Conservation (phyloP, 1,140 invertebrate species). For the Drosophila arawakana region DNA sequence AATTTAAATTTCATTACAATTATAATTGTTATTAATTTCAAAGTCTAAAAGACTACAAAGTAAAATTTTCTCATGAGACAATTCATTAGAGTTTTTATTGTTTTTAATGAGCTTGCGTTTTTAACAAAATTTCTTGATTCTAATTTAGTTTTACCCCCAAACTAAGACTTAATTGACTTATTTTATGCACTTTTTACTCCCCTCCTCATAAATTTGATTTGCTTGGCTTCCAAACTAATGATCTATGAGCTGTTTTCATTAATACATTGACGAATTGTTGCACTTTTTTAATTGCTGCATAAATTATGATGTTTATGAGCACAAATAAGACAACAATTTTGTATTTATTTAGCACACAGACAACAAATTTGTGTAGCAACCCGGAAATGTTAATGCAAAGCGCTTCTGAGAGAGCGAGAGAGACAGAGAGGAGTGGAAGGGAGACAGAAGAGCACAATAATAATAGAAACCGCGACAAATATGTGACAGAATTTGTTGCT, state of each 20-base stretch:
- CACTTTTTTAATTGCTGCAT: constrained; percentile 40
- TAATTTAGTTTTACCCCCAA: too few relatives aligned
- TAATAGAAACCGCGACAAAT: constrained; percentile 39
- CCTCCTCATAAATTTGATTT: background rate
- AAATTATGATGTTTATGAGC: constrained; percentile 49
- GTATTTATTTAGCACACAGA: constrained; percentile 16
- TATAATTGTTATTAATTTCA: too few relatives aligned
- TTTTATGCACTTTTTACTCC: background rate
- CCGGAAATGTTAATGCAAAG: constrained; percentile 57
- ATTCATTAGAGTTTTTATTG: too few relatives aligned
- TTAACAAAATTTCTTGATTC: too few relatives aligned
- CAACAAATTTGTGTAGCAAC: constrained; percentile 40
- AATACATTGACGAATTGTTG: constrained; percentile 17
- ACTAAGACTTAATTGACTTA: background rate
- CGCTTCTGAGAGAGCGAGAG: background rate
- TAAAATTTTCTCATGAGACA: too few relatives aligned
- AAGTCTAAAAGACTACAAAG: too few relatives aligned
- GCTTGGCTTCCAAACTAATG: constrained; percentile 8
- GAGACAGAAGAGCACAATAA: constrained; percentile 14
- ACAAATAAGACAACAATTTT: constrained; percentile 27
- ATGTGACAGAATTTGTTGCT: constrained; percentile 32
- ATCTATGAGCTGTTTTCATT: constrained; percentile 22
- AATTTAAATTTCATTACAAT: too few relatives aligned
- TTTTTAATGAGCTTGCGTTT: too few relatives aligned
- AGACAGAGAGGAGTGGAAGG: constrained; percentile 17